Evolutionary conservation across 2,888 invertebrate genomes (phyloP).

Genomic region (Agonopterix alstromeriana): DNA sequence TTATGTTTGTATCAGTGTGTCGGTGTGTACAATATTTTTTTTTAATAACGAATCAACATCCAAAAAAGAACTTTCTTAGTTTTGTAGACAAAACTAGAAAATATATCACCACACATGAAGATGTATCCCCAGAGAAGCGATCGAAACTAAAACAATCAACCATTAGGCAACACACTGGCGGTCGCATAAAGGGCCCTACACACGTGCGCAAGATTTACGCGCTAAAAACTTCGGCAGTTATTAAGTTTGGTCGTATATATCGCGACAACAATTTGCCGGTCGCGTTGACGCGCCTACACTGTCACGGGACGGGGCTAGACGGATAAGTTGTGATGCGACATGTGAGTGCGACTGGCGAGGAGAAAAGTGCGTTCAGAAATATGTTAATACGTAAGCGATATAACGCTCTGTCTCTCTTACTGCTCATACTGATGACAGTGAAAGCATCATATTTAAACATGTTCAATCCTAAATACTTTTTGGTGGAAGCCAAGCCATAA

Average conservation of each 20-base stretch:
- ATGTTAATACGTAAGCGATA: not conserved
- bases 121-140: conserved; percentile 6
- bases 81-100: not conserved
- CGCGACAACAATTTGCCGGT: conserved; percentile 20
- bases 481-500: no score
- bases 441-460: no score
- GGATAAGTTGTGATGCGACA: conserved; percentile 15
- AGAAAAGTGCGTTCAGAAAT: conserved; percentile 11
- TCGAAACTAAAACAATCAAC: conserved; percentile 14
- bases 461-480: no score
- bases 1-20: no score
- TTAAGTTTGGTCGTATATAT: conserved; percentile 29
- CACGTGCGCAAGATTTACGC: conserved; percentile 26
- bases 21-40: no score
- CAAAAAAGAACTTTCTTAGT: no score
- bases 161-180: conserved; percentile 12
- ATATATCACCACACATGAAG: no score
- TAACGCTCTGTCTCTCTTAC: no score
- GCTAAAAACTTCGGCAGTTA: conserved; percentile 36
- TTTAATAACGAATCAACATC: no score
- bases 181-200: conserved; percentile 14
- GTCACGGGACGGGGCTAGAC: conserved; percentile 12
- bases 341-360: conserved; percentile 15
- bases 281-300: conserved; percentile 19
- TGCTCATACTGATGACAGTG: no score